Conservation (phyloP, 2,888 invertebrate species). For the Monopis laevigella region DNA sequence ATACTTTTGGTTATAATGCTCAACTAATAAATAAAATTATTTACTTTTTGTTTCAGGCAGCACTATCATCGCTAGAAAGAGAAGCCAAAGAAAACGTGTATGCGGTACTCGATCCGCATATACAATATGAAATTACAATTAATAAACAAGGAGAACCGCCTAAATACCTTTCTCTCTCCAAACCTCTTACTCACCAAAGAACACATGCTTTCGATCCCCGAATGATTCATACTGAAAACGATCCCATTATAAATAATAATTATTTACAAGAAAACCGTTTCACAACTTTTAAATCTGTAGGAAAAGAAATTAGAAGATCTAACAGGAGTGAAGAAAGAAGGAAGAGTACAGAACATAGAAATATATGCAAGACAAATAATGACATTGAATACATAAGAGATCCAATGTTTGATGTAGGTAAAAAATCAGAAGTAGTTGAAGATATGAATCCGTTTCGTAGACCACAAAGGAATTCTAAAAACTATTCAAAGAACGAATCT, state of each 20-base stretch:
- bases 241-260: conserved; percentile 38
- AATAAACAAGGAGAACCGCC: conserved; percentile 63
- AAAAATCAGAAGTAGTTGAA: conserved; percentile 21
- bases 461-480: conserved; percentile 33
- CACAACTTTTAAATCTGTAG: conserved; percentile 39
- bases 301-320: conserved; percentile 31
- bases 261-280: conserved; percentile 31
- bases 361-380: conserved; percentile 42
- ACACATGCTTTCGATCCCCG: conserved; percentile 50
- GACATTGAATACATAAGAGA: conserved; percentile 53
- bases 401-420: conserved; percentile 41
- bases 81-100: conserved; percentile 67
- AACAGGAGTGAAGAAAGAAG: conserved; percentile 35
- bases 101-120: conserved; percentile 63
- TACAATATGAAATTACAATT: conserved; percentile 64
- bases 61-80: conserved; percentile 57
- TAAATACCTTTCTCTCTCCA: conserved; percentile 60
- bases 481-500: conserved; percentile 44
- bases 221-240: conserved; percentile 34
- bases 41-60: conserved; percentile 47
- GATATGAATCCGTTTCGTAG: conserved; percentile 26
- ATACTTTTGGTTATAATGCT: too few relatives aligned
- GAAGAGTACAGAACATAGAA: conserved; percentile 29
- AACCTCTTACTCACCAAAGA: conserved; percentile 62
- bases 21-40: too few relatives aligned